Evolutionary conservation across 2,888 invertebrate species (phyloP).

Genomic region (Chalcis sispes): DNA sequence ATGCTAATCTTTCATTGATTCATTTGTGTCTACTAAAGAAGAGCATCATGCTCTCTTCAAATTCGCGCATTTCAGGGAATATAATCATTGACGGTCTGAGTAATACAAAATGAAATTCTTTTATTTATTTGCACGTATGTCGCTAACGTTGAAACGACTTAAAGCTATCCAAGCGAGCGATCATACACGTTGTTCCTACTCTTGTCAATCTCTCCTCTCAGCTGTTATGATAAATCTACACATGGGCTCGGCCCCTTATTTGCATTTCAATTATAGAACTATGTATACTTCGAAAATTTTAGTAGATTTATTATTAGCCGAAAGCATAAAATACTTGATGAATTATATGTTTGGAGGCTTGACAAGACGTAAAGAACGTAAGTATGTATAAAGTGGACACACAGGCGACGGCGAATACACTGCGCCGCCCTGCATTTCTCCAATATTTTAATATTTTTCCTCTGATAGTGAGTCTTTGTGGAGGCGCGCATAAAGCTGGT

Average conservation of each 20-base stretch:
- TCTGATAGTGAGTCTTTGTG: conserved; percentile 64
- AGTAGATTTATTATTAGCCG: conserved; percentile 59
- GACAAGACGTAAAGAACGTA: conserved; percentile 71
- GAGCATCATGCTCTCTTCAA: conserved; percentile 22
- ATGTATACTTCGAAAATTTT: conserved; percentile 46
- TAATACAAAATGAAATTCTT: conserved; percentile 44
- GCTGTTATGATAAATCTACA: conserved; percentile 51
- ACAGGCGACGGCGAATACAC: conserved; percentile 63
- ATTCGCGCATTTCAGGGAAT: conserved; percentile 22
- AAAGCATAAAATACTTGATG: conserved; percentile 71
- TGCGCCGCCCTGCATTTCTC: conserved; percentile 61
- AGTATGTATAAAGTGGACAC: conserved; percentile 69
- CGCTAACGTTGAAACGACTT: conserved; percentile 44
- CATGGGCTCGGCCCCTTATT: conserved; percentile 49
- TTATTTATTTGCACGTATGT: conserved; percentile 44
- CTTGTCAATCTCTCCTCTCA: conserved; percentile 30
- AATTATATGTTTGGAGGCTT: conserved; percentile 71
- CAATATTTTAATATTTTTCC: conserved; percentile 62
- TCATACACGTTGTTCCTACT: conserved; percentile 39
- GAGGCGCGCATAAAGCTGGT: conserved; percentile 67
- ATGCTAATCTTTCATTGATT: conserved; percentile 48
- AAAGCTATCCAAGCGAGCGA: conserved; percentile 42
- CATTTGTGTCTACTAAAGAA: conserved; percentile 32
- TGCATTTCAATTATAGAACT: conserved; percentile 54
- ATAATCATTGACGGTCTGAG: conserved; percentile 34